Base-by-base conservation (phyloP, 2,888 invertebrate genomes). In the Eupithecia dodoneata region DNA sequence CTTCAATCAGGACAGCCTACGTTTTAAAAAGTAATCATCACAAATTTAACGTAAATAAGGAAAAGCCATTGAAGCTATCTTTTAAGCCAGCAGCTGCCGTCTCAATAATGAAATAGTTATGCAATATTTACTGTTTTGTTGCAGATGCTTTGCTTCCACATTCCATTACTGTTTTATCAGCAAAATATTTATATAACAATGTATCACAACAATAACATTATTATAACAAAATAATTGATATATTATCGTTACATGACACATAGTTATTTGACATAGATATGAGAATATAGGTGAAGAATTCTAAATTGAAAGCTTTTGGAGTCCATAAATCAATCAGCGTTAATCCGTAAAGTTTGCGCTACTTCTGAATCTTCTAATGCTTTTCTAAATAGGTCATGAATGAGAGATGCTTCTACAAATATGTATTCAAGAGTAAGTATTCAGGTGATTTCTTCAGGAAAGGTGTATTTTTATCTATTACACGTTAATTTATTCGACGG, bases 131-230 rank as follows among this genome's bases (percentile, higher is more conserved):
- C 90, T 90, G 82, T 87, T 85, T 81, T 88, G 86, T 87, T 87
- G 83, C 75, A 74, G 71, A 72, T 79, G 84, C 74, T 81, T 89
- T 84, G 90, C 91, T 94, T 94, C 93, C 92, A 94, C 94, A 94
- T 94, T 88, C 93, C 93, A 82, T 87, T 88, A 85, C 81, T 79
- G 85, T 88, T 89, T 91, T 91, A 91, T 92, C 90, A 88, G 87
- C 90, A 87, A 87, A 90, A 90, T 91, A 90, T 92, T 91, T 90
- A 87, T 88, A 88, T 88, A 88, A 86, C 87, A 86, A 82, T 83
- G 84, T 84, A 83, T 85, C 86, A 88, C 86, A 89, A 90, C 89
- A 90, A 90, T 87, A 91, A 87, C 84, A 86, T 80, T 69, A 69
- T 84, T 84, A 79, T 83, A 79, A 81, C 76, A 83, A 82, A 81